phyloP scores from a whole-genome alignment of 2,113 vertebrate genomes.

The Desmodus rotundus region DNA sequence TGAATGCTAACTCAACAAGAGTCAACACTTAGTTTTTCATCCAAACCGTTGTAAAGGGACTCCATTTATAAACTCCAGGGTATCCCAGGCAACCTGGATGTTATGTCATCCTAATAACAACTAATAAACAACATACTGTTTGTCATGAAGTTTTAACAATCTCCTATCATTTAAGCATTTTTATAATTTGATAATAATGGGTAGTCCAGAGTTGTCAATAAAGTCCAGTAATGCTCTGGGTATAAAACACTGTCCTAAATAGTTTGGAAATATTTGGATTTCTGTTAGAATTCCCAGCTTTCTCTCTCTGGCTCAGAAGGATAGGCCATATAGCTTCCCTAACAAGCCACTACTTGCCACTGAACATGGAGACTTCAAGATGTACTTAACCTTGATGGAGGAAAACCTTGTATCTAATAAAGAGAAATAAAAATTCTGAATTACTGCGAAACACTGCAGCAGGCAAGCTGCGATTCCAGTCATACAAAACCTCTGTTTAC shows the following conservation, averaged over 20 bases:
- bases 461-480: slow-evolving; percentile 72
- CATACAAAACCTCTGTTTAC: slow-evolving; percentile 75
- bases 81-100: background rate
- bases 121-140: background rate
- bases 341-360: slow-evolving; percentile 60
- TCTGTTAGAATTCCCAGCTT: slow-evolving; percentile 16
- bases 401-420: slow-evolving; percentile 69
- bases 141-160: background rate
- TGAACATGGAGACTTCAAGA: slow-evolving; percentile 45
- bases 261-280: background rate
- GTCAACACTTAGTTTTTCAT: background rate
- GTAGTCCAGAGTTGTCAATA: background rate
- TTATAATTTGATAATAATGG: background rate
- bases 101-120: background rate
- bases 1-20: background rate
- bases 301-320: background rate
- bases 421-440: slow-evolving; percentile 61
- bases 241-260: background rate
- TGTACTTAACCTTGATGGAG: slow-evolving; percentile 70
- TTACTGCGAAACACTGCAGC: slow-evolving; percentile 74
- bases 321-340: slow-evolving; percentile 16
- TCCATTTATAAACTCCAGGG: background rate
- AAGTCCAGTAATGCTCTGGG: background rate
- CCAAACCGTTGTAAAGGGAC: background rate
- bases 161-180: background rate